Evolutionary conservation across 2,113 vertebrate genomes (phyloP).

Genomic region (Neomonachus schauinslandi): DNA sequence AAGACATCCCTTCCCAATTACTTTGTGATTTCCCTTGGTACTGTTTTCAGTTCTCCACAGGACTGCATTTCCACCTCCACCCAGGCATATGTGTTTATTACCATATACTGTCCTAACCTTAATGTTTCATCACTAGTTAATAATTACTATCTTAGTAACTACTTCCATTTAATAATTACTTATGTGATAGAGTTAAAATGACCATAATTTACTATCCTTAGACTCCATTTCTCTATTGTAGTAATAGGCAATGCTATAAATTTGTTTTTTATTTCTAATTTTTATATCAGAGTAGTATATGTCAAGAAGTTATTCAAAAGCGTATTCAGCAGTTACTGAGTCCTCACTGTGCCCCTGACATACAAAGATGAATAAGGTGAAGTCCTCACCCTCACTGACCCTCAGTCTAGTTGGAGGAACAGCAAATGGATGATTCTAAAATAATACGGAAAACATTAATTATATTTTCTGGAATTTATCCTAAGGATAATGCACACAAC

Average conservation of each 20-base stretch:
- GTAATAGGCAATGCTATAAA: not conserved
- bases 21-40: not conserved
- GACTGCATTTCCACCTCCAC: not conserved
- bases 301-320: not conserved
- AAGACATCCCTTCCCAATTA: not conserved
- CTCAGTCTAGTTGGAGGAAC: not conserved
- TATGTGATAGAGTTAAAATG: not conserved
- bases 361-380: constrained; percentile 1
- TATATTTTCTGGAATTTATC: constrained; percentile 32
- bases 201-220: not conserved
- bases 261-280: not conserved
- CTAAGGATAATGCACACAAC: not conserved
- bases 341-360: not conserved
- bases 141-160: not conserved
- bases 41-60: constrained; percentile 23
- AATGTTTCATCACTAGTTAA: not conserved
- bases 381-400: not conserved
- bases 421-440: not conserved
- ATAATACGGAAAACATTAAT: not conserved
- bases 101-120: not conserved
- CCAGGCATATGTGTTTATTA: not conserved
- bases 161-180: not conserved
- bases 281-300: not conserved
- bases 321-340: not conserved
- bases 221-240: not conserved